phyloP scores from a whole-genome alignment of 1,140 invertebrate genomes.

The Zaprionus nigranus region DNA sequence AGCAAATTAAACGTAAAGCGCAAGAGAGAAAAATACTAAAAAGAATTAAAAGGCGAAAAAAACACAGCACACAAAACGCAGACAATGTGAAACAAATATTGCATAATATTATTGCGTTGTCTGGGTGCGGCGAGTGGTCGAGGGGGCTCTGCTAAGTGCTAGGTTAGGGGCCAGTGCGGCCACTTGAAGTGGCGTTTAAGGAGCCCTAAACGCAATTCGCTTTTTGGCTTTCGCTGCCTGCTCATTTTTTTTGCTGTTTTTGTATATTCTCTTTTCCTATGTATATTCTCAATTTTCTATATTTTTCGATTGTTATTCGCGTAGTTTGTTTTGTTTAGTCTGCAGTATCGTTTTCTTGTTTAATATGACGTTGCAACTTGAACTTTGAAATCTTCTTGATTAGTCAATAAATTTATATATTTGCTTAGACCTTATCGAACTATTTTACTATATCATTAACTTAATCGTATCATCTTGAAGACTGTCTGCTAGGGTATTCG shows the following conservation, averaged over 20 bases:
- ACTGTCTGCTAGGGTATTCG: neutral
- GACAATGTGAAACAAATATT: conserved; percentile 73
- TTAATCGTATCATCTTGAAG: neutral
- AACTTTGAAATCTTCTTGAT: no score
- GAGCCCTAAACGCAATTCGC: conserved; percentile 65
- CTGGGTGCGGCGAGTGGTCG: neutral
- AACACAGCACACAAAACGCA: conserved; percentile 5
- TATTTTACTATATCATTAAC: neutral
- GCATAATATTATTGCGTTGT: conserved; percentile 69
- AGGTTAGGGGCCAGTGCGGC: neutral
- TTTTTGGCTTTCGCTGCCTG: conserved; percentile 53
- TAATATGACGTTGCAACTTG: neutral
- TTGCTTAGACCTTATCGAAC: neutral
- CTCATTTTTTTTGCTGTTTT: conserved; percentile 32
- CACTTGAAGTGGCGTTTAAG: conserved; percentile 56
- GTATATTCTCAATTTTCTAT: no score
- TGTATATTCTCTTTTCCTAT: neutral
- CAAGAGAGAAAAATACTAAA: conserved; percentile 32
- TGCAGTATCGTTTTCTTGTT: neutral
- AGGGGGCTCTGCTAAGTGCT: neutral
- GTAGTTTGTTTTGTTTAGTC: neutral
- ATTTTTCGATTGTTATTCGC: neutral
- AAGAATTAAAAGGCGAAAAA: conserved; percentile 9
- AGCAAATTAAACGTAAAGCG: conserved; percentile 62
- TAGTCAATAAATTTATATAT: no score